phyloP scores from a whole-genome alignment of 92 coral and sea anemone genomes.

The Galaxea fascicularis region DNA sequence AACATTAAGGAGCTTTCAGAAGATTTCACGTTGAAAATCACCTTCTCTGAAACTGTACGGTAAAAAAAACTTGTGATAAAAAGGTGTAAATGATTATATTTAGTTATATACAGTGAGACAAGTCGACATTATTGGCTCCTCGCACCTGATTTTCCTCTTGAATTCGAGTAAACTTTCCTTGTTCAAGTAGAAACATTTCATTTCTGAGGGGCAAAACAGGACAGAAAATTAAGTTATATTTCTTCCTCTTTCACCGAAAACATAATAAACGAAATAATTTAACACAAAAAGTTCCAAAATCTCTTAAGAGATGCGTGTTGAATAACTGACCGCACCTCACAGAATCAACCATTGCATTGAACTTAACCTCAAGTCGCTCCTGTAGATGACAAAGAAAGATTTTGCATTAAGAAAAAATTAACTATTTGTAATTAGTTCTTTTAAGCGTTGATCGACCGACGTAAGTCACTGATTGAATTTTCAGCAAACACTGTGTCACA shows the following conservation, averaged over 20 bases:
- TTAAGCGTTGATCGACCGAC: too few relatives aligned
- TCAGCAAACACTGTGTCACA: too few relatives aligned
- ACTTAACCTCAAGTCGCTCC: conserved; percentile 93
- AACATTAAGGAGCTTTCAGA: too few relatives aligned
- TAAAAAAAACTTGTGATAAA: too few relatives aligned
- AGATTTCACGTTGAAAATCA: neutral
- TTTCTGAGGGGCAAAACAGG: conserved; percentile 59
- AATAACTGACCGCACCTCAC: conserved; percentile 63
- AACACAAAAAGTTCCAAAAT: too few relatives aligned
- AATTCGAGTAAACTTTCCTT: conserved; percentile 90
- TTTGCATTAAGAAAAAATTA: neutral
- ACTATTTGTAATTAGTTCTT: neutral
- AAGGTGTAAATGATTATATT: too few relatives aligned
- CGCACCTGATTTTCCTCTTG: conserved; percentile 88
- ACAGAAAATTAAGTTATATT: neutral
- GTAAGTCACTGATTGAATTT: too few relatives aligned
- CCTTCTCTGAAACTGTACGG: neutral
- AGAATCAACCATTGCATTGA: conserved; percentile 80
- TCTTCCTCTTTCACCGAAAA: neutral
- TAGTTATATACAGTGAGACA: too few relatives aligned
- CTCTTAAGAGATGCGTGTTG: too few relatives aligned
- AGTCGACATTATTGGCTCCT: neutral
- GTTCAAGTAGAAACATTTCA: conserved; percentile 96
- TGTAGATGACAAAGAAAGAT: conserved; percentile 15
- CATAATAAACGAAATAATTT: neutral